Evolutionary conservation across 1,140 invertebrate species (phyloP), one percentile per base, ranked within the genome.

Genomic region (Carposina sasakii): DNA sequence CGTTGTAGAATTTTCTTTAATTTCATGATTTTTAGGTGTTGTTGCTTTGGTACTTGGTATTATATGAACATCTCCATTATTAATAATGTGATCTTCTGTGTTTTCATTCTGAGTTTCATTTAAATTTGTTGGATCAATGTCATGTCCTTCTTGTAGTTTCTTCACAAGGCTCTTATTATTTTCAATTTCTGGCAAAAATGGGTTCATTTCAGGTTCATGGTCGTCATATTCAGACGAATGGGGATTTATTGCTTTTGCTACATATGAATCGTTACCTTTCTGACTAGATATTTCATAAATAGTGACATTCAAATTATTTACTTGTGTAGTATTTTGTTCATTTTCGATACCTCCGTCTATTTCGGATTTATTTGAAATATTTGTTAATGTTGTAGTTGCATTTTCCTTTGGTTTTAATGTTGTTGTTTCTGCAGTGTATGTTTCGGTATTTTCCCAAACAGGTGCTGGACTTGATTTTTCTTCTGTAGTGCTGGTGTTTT

Each of bases 161-260:
- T 88, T 86, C 0, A 88, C 79, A 20, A 88, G 73, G 21, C 77
- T 85, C 57, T 86, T 87, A 67, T 88, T 85, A 45, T 85, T 88
- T 73, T 89, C 88, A 17, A 87, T 72, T 61, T 91, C 89, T 6
- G 89, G 87, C 54, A 90, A 69, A 55, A 89, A 91, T 15, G 90
- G 90, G 49, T 88, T 89, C 89, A 90, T 90, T 56, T 89, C 85
- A 8, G 75, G 65, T 71, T 81, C 79, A 46, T 84, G 77, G 21
- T 81, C 78, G 31, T 74, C 72, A 40, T 75, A 72, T 51, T 82
- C 75, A 16, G 67, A 49, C 17, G 72, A 67, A 16, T 67, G 68
- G 1, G 60, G 22, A 55, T 60, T 66, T 20, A 65, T 34, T 54
- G 72, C 75, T 16, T 60, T 20, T 22, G 53, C 46, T 17, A 45